Conservation (phyloP, 92 coral and sea anemone species). For the Nematostella vectensis region DNA sequence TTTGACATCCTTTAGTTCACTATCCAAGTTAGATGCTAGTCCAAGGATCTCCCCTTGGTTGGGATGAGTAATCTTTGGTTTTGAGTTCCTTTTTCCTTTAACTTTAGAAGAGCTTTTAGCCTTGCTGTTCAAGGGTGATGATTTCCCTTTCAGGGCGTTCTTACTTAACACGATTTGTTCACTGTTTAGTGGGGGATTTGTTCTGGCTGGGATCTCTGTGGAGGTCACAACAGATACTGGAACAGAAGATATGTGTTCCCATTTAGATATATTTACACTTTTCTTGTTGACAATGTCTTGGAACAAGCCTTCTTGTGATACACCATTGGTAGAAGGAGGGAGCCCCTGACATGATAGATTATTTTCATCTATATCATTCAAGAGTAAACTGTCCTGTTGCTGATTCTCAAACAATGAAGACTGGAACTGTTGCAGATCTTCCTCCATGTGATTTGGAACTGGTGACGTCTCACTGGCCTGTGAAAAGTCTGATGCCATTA, state of each 20-base stretch:
- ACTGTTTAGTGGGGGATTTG: slow-evolving; percentile 7
- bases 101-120: slow-evolving; percentile 36
- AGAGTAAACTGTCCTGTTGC: slow-evolving; percentile 53
- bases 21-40: slow-evolving; percentile 40
- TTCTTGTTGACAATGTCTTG: slow-evolving; percentile 16
- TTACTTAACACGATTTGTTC: slow-evolving; percentile 8
- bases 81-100: slow-evolving; percentile 40
- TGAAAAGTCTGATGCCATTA: slow-evolving; percentile 63
- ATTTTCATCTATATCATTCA: slow-evolving; percentile 45
- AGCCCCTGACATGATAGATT: slow-evolving; percentile 29
- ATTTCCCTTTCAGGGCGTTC: slow-evolving; percentile 21
- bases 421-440: slow-evolving; percentile 62
- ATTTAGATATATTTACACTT: slow-evolving; percentile 24
- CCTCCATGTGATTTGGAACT: slow-evolving; percentile 43
- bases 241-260: slow-evolving; percentile 33
- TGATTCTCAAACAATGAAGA: slow-evolving; percentile 64
- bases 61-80: slow-evolving; percentile 18
- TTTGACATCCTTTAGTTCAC: slow-evolving; percentile 28
- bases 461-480: slow-evolving; percentile 65
- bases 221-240: slow-evolving; percentile 59
- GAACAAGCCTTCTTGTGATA: slow-evolving; percentile 45
- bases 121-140: slow-evolving; percentile 58
- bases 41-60: slow-evolving; percentile 34
- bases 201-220: slow-evolving; percentile 28
- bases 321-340: slow-evolving; percentile 43